Evolutionary conservation across 2,888 invertebrate species (phyloP), one percentile per base, ranked within the genome.

Genomic region (Lathronympha strigana): DNA sequence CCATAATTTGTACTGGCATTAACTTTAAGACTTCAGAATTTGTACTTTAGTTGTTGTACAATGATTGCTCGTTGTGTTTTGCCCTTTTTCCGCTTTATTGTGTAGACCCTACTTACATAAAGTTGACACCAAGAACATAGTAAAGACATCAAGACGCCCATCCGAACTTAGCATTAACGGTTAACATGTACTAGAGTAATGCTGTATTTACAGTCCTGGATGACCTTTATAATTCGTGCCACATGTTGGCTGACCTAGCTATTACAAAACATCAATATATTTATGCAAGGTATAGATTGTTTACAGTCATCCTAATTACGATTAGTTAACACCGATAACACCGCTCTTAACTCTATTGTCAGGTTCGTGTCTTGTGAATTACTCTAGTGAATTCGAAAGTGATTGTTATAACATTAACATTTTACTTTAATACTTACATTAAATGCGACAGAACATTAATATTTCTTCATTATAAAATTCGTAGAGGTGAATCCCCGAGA

Each of bases 1-100:
- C 71, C 68, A 74, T 86, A 85, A 88, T 92, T 92, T 92, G 92
- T 92, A 92, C 92, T 92, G 91, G 84, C 84, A 86, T 82, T 91
- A 87, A 83, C 76, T 79, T 84, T 83, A 87, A 90, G 87, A 90
- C 90, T 89, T 90, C 79, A 81, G 81, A 87, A 88, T 92, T 92
- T 92, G 92, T 92, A 92, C 92, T 92, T 85, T 92, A 86, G 84
- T 87, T 86, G 74, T 82, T 81, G 77, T 79, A 81, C 75, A 72
- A 78, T 76, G 78, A 82, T 87, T 85, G 88, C 90, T 90, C 90
- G 82, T 88, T 88, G 83, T 82, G 76, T 80, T 77, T 75, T 73
- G 69, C 72, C 67, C 69, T 70, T 74, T 76, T 75, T 72, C 72
- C 64, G 69, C 70, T 72, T 68, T 72, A 77, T 69, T 74, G 73